Conservation (phyloP, 2,797 vertebrate genomes). For the Galagoides demidoff region DNA sequence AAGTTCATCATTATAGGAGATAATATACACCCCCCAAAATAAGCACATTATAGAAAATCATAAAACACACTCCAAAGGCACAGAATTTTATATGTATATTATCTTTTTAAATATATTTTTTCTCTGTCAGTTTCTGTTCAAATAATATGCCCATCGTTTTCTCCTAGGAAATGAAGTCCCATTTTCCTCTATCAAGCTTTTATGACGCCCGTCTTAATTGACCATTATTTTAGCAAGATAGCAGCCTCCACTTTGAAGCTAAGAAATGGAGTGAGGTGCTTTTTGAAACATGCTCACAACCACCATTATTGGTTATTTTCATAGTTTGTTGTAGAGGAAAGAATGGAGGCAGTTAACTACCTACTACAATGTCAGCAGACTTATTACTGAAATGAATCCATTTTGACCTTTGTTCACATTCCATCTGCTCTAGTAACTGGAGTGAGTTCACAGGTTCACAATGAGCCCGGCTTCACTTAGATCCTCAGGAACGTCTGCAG, state of each 20-base stretch:
- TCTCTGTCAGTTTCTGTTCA: neutral
- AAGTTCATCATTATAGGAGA: neutral
- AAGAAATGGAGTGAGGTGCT: conserved; percentile 3
- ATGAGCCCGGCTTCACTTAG: conserved; percentile 70
- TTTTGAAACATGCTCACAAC: conserved; percentile 13
- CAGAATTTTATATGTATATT: neutral
- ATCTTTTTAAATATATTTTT: neutral
- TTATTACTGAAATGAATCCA: conserved; percentile 30
- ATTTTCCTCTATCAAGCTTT: neutral
- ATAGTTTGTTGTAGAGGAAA: neutral
- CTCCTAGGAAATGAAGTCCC: neutral
- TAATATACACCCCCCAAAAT: neutral
- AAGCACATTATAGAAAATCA: conserved; percentile 1
- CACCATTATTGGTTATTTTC: neutral
- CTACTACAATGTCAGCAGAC: conserved; percentile 25
- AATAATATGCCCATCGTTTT: neutral
- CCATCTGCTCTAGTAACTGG: conserved; percentile 53
- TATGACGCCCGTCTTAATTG: neutral
- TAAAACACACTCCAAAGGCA: neutral
- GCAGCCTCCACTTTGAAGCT: conserved; percentile 13
- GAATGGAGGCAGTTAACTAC: neutral
- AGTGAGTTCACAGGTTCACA: conserved; percentile 57
- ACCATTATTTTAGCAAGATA: conserved; percentile 39
- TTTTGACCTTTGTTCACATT: conserved; percentile 75
- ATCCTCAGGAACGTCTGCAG: conserved; percentile 61